These are phyloP conservation scores for Oophaga pumilio DNA, from an alignment of 2,113 vertebrate genomes.

Conservation along the genomic window DNA sequence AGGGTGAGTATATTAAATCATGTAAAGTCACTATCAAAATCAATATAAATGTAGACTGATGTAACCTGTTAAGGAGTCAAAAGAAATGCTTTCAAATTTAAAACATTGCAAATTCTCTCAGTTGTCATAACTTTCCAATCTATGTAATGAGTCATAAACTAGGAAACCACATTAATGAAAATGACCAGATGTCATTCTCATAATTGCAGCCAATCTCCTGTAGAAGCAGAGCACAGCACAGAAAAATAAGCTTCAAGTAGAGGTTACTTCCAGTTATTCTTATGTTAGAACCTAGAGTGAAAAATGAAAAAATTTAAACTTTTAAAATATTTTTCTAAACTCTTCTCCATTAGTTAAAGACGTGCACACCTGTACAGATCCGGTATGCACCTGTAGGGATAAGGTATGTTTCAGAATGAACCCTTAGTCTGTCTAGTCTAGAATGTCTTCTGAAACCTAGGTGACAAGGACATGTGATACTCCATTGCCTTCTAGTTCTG, in stretches of 20 bases:
- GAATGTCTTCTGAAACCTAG: no score
- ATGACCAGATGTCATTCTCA: not conserved
- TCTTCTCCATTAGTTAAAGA: not conserved
- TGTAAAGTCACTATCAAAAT: not conserved
- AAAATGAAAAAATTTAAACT: not conserved
- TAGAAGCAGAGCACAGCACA: not conserved
- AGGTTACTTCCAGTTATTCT: not conserved
- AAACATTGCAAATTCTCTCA: not conserved
- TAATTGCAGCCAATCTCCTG: not conserved
- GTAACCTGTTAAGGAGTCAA: not conserved
- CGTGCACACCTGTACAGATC: no score
- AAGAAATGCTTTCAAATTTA: not conserved
- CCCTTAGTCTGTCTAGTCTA: no score
- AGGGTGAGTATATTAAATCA: not conserved
- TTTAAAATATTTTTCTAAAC: not conserved
- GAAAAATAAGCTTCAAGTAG: not conserved
- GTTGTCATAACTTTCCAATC: not conserved
- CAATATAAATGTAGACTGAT: not conserved
- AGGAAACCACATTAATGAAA: not conserved
- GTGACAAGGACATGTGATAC: no score
- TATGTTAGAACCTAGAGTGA: not conserved
- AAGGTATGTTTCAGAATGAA: no score
- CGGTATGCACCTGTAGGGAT: no score
- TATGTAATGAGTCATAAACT: conserved; percentile 9
- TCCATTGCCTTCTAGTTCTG: no score